These are phyloP conservation scores for Prochilodus magdalenae DNA, from an alignment of 2,113 vertebrate genomes.

Conservation along the genomic window DNA sequence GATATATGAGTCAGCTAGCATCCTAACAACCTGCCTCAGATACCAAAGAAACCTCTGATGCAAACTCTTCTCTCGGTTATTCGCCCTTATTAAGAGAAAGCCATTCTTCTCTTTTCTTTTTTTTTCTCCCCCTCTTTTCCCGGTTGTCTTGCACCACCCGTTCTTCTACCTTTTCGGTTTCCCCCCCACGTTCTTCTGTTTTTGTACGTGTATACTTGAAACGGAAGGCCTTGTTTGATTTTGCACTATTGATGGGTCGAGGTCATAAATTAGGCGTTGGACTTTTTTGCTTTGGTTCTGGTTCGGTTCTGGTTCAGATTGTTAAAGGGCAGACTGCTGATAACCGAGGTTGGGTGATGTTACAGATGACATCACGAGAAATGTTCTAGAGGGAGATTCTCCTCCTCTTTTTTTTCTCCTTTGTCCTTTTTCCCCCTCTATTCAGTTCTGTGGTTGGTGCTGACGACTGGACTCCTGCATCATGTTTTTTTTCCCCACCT, in stretches of 20 bases:
- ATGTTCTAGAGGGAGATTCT: conserved; percentile 70
- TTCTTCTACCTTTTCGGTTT: conserved; percentile 62
- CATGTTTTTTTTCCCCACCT: conserved; percentile 46
- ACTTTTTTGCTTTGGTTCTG: conserved; percentile 20
- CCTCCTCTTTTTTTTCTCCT: conserved; percentile 73
- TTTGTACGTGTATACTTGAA: conserved; percentile 83
- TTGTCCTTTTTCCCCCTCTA: not conserved
- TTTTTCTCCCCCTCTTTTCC: conserved; percentile 40
- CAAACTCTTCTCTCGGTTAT: conserved; percentile 66
- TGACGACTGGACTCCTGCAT: conserved; percentile 81
- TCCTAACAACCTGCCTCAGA: conserved; percentile 84
- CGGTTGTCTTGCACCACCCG: conserved; percentile 68
- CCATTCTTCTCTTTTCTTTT: conserved; percentile 46
- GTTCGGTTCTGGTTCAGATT: conserved; percentile 49
- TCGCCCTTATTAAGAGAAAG: conserved; percentile 60
- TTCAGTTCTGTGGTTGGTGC: conserved; percentile 75
- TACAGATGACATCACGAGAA: conserved; percentile 64
- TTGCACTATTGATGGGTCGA: conserved; percentile 84
- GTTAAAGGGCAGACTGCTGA: conserved; percentile 81
- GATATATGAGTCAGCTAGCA: conserved; percentile 68
- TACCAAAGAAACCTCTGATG: conserved; percentile 94
- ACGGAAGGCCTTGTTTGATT: conserved; percentile 84
- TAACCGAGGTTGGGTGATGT: conserved; percentile 70
- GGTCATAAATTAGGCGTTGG: conserved; percentile 70
- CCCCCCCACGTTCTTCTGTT: conserved; percentile 62